Conservation (phyloP, 2,797 vertebrate species). For the Micromesistius poutassou region DNA sequence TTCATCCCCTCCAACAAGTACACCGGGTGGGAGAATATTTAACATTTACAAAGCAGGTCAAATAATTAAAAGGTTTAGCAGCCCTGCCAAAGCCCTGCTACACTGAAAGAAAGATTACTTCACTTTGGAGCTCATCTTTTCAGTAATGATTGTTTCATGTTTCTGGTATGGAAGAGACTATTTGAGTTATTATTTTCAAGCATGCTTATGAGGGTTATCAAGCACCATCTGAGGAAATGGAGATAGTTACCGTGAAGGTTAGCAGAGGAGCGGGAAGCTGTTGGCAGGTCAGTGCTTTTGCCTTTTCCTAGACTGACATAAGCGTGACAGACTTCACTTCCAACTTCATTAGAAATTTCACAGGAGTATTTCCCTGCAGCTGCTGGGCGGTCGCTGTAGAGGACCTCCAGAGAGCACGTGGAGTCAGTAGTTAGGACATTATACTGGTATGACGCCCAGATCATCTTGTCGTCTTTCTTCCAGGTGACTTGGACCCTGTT, state of each 20-base stretch:
- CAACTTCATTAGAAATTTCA: constrained; percentile 81
- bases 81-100: neutral
- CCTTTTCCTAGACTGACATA: constrained; percentile 50
- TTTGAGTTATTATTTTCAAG: neutral
- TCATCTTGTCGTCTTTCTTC: too few relatives aligned
- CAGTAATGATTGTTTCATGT: neutral
- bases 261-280: neutral
- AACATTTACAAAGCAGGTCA: too few relatives aligned
- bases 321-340: constrained; percentile 54
- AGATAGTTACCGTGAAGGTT: neutral
- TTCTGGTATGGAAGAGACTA: neutral
- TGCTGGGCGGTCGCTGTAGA: constrained; percentile 71
- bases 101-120: constrained; percentile 7
- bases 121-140: neutral
- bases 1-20: too few relatives aligned
- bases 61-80: too few relatives aligned
- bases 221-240: constrained; percentile 20
- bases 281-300: constrained; percentile 22
- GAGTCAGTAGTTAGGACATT: too few relatives aligned
- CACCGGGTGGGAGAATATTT: too few relatives aligned
- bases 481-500: too few relatives aligned
- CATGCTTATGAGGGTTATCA: neutral
- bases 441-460: too few relatives aligned
- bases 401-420: constrained; percentile 70
- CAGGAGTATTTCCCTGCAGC: constrained; percentile 84